These are phyloP conservation scores for Pundamilia nyererei DNA, from an alignment of 2,113 vertebrate genomes.

Conservation along the genomic window DNA sequence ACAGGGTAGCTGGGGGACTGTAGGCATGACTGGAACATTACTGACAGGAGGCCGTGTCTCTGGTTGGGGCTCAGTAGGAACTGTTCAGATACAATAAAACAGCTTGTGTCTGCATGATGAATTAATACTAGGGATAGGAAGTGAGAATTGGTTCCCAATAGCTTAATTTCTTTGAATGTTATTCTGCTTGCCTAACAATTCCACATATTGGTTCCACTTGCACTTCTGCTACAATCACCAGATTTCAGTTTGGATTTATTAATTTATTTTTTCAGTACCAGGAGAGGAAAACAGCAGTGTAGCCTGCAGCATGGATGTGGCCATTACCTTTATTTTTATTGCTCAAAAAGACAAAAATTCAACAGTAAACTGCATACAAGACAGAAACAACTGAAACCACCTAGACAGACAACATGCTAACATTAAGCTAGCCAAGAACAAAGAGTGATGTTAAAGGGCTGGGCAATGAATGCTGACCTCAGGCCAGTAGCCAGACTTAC, in stretches of 20 bases:
- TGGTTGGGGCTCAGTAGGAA: conserved; percentile 27
- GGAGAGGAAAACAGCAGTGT: accelerated
- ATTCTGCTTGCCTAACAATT: background rate
- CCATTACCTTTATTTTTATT: background rate
- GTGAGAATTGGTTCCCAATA: background rate
- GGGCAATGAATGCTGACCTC: background rate
- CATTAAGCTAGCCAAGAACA: background rate
- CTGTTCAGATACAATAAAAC: conserved; percentile 2
- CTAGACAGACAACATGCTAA: background rate
- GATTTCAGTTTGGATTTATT: background rate
- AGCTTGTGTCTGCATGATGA: background rate
- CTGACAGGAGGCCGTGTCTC: conserved; percentile 58
- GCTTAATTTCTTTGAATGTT: background rate
- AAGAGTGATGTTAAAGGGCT: background rate
- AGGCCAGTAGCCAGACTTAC: background rate
- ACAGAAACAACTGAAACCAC: background rate
- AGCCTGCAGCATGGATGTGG: background rate
- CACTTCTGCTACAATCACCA: background rate
- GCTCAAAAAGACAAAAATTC: background rate
- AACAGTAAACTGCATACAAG: background rate
- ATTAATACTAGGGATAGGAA: background rate
- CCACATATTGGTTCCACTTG: background rate
- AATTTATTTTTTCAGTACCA: background rate
- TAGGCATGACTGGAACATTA: conserved; percentile 65
- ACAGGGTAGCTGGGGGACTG: conserved; percentile 76